Base-by-base conservation (phyloP, 1,140 invertebrate genomes). In the Hirudo medicinalis region DNA sequence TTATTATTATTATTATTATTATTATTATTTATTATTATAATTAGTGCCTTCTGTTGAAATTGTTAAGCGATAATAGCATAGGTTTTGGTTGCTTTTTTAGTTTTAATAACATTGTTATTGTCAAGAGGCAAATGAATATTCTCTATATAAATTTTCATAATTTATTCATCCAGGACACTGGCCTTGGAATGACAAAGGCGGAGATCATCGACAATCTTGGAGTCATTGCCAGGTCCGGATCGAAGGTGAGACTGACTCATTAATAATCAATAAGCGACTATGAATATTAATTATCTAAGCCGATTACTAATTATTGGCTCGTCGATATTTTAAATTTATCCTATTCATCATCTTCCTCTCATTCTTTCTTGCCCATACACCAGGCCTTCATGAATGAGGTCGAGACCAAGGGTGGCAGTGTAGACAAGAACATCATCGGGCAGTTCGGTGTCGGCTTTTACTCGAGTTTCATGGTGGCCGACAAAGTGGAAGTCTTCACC, bases 361-460 rank as follows among this genome's bases (percentile, higher is more conserved):
- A 13, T 4, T 63, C 60, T 32, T 32, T 32, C 0, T 27, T 22
- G 2, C 27, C 78, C 32, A 6, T 6, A 2, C 32, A 36, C 17
- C 71, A 89, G 87, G 87, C 86, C 22, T 96, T 95, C 77, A 80
- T 95, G 70, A 88, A 94, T 79, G 85, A 93, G 79, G 79, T 94
- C n/a, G 88, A 91, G 79, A 85, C 87, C 29, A 86, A 89, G 78
- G 82, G 86, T 67, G 82, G 82, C 17, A 83, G 86, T 49, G 83
- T 86, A 20, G 72, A 72, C 60, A 76, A 75, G 36, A 78, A 73
- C 69, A 95, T 96, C 91, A 96, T 96, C 83, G 92, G 92, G 82
- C 92, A 96, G 85, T 96, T 96, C 83, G 92, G 92, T 87, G 92
- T 96, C 69, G 92, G 92, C 84, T 96, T 96, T 87, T 96, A 99